phyloP scores from a whole-genome alignment of 1,140 invertebrate genomes.

The Pentalonia nigronervosa region DNA sequence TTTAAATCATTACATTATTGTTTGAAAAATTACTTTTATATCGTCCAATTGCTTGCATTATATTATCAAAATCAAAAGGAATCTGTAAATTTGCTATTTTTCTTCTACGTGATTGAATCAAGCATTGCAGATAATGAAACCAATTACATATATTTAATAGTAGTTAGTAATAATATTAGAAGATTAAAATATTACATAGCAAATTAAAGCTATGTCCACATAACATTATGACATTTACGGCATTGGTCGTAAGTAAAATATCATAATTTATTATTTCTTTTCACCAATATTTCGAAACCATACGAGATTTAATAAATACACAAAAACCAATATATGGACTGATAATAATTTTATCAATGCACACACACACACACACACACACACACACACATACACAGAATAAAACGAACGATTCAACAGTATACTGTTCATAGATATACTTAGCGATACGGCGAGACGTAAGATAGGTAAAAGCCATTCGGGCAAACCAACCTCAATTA shows the following conservation, averaged over 20 bases:
- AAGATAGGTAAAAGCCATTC: neutral
- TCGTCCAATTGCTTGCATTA: too few relatives aligned
- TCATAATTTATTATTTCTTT: neutral
- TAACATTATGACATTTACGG: too few relatives aligned
- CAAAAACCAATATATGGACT: neutral
- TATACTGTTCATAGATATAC: neutral
- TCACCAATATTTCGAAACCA: neutral
- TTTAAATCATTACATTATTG: too few relatives aligned
- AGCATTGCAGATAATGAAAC: too few relatives aligned
- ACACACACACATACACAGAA: neutral
- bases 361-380: neutral
- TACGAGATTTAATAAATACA: neutral
- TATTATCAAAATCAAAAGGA: too few relatives aligned
- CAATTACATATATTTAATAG: too few relatives aligned
- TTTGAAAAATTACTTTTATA: too few relatives aligned
- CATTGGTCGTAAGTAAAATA: neutral
- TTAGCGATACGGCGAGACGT: neutral
- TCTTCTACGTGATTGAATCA: too few relatives aligned
- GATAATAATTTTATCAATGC: neutral
- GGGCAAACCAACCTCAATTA: constrained; percentile 31
- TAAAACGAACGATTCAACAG: neutral
- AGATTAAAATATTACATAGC: too few relatives aligned
- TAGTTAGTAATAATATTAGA: too few relatives aligned
- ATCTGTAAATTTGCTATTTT: too few relatives aligned
- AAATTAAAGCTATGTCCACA: too few relatives aligned